Conservation (phyloP, 2,113 vertebrate genomes). For the Stegostoma tigrinum region DNA sequence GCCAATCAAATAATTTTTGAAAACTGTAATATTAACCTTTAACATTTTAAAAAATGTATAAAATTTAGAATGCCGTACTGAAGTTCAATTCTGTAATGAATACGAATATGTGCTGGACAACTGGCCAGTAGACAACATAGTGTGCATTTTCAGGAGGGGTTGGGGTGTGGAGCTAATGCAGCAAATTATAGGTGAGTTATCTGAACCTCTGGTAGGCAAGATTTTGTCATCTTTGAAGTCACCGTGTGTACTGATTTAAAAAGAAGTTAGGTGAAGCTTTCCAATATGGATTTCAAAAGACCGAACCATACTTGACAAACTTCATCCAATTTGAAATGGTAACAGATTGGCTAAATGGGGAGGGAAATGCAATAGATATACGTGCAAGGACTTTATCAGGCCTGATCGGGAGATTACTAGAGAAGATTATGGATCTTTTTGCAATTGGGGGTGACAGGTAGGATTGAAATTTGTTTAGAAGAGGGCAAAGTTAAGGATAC, state of each 20-base stretch:
- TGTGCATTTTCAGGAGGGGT: not conserved
- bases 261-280: not conserved
- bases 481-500: not conserved
- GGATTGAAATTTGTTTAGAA: not conserved
- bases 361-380: not conserved
- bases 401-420: not conserved
- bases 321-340: not conserved
- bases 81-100: not conserved
- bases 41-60: not conserved
- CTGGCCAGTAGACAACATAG: not conserved
- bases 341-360: not conserved
- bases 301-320: not conserved
- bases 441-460: not conserved
- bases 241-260: not conserved
- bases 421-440: not conserved
- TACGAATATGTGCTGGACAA: not conserved
- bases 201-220: not conserved
- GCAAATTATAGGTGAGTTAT: not conserved
- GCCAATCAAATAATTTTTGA: not conserved
- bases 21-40: not conserved
- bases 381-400: not conserved
- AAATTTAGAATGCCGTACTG: not conserved
- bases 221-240: not conserved
- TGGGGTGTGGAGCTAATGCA: not conserved
- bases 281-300: not conserved